Percentiles rank a stretch among this genome's conserved stretches.
Evolutionary conservation across 2,888 invertebrate species (phyloP).

Genomic region (Spatulosminthurus flaviceps): DNA sequence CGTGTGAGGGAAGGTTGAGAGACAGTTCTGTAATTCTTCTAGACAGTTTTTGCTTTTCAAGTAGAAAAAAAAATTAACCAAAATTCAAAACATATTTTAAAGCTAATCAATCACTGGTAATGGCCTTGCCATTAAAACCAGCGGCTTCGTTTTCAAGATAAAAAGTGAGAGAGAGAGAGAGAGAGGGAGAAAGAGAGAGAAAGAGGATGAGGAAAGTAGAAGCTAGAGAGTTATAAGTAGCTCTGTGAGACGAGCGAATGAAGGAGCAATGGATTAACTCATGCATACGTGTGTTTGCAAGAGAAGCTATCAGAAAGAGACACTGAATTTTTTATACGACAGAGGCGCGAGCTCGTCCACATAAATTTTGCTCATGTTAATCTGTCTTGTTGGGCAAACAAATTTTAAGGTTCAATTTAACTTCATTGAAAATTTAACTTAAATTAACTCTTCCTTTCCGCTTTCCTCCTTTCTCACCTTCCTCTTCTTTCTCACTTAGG

Average conservation of each 20-base stretch:
- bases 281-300: background rate
- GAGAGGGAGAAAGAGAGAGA: background rate
- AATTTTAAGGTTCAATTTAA: slow-evolving; percentile 18
- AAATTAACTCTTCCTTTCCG: background rate
- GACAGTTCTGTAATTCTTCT: background rate
- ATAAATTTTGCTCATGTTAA: slow-evolving; percentile 14
- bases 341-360: slow-evolving; percentile 8
- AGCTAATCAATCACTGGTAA: slow-evolving; percentile 14
- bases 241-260: background rate
- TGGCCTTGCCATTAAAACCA: slow-evolving; percentile 3
- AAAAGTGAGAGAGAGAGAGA: slow-evolving; percentile 1
- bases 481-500: background rate
- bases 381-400: slow-evolving; percentile 11
- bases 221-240: too few relatives aligned
- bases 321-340: background rate
- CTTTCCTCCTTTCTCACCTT: background rate
- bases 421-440: slow-evolving; percentile 18
- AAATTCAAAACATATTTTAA: slow-evolving; percentile 1
- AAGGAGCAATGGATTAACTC: background rate
- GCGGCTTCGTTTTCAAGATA: too few relatives aligned
- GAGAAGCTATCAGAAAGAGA: background rate
- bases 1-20: background rate
- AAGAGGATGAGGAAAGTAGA: too few relatives aligned
- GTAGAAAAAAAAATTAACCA: background rate
- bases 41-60: background rate